Evolutionary conservation across 2,888 invertebrate genomes (phyloP).

Genomic region (Ennomos quercinarius): DNA sequence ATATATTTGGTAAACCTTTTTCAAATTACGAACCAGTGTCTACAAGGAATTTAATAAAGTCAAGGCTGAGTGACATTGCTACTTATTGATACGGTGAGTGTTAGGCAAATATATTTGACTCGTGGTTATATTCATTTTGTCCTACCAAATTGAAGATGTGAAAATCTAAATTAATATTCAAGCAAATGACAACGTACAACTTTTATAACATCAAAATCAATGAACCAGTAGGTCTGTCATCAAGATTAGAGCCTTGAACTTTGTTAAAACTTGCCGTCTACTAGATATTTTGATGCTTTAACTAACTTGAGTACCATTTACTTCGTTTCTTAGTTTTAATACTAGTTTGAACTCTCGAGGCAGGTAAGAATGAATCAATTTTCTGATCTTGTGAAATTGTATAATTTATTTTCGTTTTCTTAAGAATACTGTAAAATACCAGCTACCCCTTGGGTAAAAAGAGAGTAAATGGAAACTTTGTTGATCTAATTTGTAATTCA

Average conservation of each 20-base stretch:
- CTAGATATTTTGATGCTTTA: slow-evolving; percentile 8
- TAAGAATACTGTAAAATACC: background rate
- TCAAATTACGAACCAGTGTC: too few relatives aligned
- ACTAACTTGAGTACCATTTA: slow-evolving; percentile 6
- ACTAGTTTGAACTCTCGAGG: slow-evolving; percentile 10
- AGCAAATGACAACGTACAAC: too few relatives aligned
- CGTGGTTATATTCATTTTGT: too few relatives aligned
- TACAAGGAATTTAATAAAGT: slow-evolving; percentile 2
- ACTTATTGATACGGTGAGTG: background rate
- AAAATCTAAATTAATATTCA: too few relatives aligned
- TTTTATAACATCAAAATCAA: too few relatives aligned
- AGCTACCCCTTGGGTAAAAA: slow-evolving; percentile 10
- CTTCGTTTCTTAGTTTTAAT: slow-evolving; percentile 13
- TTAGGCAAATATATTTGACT: too few relatives aligned
- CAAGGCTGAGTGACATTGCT: background rate
- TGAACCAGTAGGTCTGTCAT: too few relatives aligned
- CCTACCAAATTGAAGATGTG: too few relatives aligned
- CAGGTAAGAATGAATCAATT: slow-evolving; percentile 11
- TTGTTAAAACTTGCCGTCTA: slow-evolving; percentile 2
- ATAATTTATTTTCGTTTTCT: slow-evolving; percentile 19
- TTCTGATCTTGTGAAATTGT: slow-evolving; percentile 2
- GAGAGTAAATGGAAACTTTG: slow-evolving; percentile 11
- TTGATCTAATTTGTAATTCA: slow-evolving; percentile 16
- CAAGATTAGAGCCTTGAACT: slow-evolving; percentile 5
- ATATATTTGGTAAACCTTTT: too few relatives aligned